Evolutionary conservation across 2,113 vertebrate species (phyloP), one percentile per base, ranked within the genome.

Genomic region (Lophura nycthemera): DNA sequence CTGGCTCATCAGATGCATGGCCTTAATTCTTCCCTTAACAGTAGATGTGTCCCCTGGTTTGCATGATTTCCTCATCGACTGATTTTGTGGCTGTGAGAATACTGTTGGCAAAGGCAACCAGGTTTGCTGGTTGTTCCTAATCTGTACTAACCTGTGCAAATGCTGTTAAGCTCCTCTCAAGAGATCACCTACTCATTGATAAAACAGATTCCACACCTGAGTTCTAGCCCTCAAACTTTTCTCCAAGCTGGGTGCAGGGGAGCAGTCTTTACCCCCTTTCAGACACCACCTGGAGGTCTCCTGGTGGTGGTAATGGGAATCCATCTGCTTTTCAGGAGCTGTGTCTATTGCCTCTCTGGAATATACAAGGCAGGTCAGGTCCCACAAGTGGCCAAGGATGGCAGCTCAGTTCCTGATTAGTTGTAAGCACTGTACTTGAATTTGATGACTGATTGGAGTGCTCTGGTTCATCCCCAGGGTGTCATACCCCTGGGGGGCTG

Each of bases 401-500:
- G 12, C 64, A 61, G 63, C 78, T 84, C 52, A 72, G 27, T 13
- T 89, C 12, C 42, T 52, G 10, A 5, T 50, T 72, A 42, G 11
- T 32, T 67, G 13, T 20, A 36, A 25, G 54, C 24, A 24, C 17
- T 83, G 1, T 6, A 21, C 13, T 45, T 66, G 25, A 13, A 69
- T 69, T 71, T 86, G 8, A 59, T 50, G 45, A 59, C n/a, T 93
- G 56, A 81, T 13, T 12, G 15, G 30, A 75, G n/a, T 20, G 7
- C 67, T 92, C 82, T 96, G 88, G 4, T 97, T 96, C 75, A 50
- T 95, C 56, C 20, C 34, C 93, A 99, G 99, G 99, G 99, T 6
- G 99, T 99, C 85, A 99, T 99, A 91, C 99, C 99, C 56, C 83
- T 99, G 71, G 99, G 98, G 45, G 99, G 99, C 65, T 99, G 99